Evolutionary conservation across 2,113 vertebrate genomes (phyloP).

Genomic region (Pangasianodon hypophthalmus): DNA sequence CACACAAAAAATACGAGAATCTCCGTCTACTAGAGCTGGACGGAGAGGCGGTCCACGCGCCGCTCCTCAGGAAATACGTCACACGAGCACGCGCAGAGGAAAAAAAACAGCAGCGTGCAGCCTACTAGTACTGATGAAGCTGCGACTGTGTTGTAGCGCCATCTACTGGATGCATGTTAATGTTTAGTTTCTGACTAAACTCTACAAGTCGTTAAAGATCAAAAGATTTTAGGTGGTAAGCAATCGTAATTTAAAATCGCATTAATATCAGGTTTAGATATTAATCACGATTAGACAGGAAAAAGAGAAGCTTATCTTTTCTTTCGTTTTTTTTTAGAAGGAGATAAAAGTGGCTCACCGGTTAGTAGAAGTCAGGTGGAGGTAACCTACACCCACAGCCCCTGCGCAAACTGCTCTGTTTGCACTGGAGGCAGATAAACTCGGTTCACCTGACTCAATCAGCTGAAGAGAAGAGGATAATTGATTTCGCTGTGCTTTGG

Average conservation of each 20-base stretch:
- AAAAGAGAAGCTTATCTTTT: neutral
- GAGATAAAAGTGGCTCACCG: neutral
- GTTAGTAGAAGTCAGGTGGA: neutral
- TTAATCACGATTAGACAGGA: neutral
- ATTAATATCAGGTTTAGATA: neutral
- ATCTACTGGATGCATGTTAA: slow-evolving; percentile 48
- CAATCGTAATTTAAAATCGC: neutral
- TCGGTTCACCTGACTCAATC: slow-evolving; percentile 16
- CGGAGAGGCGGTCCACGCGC: slow-evolving; percentile 64
- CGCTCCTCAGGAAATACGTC: slow-evolving; percentile 81
- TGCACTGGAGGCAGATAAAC: neutral
- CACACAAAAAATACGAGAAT: slow-evolving; percentile 53
- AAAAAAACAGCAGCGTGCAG: slow-evolving; percentile 8
- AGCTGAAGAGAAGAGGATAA: neutral
- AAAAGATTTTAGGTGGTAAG: neutral
- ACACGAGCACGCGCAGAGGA: slow-evolving; percentile 61
- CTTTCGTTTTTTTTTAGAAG: neutral
- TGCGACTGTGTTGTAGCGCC: slow-evolving; percentile 46
- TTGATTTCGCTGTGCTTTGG: neutral
- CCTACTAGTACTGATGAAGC: slow-evolving; percentile 1
- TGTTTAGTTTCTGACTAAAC: neutral
- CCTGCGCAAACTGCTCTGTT: neutral
- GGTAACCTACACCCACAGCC: neutral
- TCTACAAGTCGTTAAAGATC: neutral
- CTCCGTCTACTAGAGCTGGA: slow-evolving; percentile 62